Base-by-base conservation (phyloP, 2,113 vertebrate species). In the Catagonus wagneri region DNA sequence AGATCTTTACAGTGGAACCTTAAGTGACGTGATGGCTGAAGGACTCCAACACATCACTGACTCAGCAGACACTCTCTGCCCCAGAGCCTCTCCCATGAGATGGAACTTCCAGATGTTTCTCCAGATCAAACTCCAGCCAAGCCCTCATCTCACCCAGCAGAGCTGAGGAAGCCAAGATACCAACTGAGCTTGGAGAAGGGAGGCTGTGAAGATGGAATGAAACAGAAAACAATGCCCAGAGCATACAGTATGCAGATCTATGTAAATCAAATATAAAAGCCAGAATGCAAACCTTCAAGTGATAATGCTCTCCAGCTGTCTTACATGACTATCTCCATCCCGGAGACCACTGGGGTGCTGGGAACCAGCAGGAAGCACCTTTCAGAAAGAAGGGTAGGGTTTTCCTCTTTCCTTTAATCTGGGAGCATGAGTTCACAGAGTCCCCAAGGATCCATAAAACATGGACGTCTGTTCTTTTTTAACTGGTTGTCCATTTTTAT, bases 241-340 rank as follows among this genome's bases (percentile, higher is more conserved):
- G 71, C 27, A 8, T 63, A 58, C 3, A 87, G 60, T 86, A 81
- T 93, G 74, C 81, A 95, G 86, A 97, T 96, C 58, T 93, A 83
- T 94, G 91, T 58, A 96, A 97, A 97, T 96, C 86, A 86, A 19
- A 94, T 54, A 66, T 66, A 96, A 92, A 96, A 93, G 75, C 69
- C 85, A 83, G 90, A 89, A 89, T 83, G 85, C 58, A 93, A 94
- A 80, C 54, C 83, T 95, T 89, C 44, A 39, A 89, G 83, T 27
- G 29, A 44, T 75, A 88, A 79, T 72, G 60, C 52, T 94, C 52
- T 95, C 94, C 81, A 93, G 90, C 90, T 96, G 63, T 65, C 60
- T 12, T 13, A 8, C 22, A 39, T 0, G 52, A 79, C 91, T 56
- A 17, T 83, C 78, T 97, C 85, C 90, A 90, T 63, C 56, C 85